Evolutionary conservation across 1,140 invertebrate species (phyloP).

Genomic region (Maniola jurtina): DNA sequence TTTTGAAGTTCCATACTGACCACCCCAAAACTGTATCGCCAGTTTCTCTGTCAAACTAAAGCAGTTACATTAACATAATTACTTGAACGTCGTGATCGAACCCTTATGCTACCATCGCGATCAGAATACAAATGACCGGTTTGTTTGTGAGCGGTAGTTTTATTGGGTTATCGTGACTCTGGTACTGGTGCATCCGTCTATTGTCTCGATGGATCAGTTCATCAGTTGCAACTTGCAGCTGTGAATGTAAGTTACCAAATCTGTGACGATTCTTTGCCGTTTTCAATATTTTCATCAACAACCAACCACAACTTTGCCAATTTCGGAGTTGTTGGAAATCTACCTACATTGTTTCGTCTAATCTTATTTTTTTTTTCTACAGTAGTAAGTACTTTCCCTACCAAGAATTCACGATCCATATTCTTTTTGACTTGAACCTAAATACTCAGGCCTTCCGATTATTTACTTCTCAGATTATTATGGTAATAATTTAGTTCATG

Average conservation of each 20-base stretch:
- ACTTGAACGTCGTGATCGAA: not conserved
- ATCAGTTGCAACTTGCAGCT: slow-evolving; percentile 1
- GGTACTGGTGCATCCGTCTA: slow-evolving; percentile 13
- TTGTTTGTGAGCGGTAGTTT: slow-evolving; percentile 1
- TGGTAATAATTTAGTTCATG: no score
- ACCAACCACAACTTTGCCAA: not conserved
- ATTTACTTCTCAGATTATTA: no score
- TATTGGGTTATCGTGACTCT: slow-evolving; percentile 15
- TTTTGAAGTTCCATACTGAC: not conserved
- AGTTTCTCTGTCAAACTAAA: not conserved
- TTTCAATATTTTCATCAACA: no score
- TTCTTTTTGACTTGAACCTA: no score
- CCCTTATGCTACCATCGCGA: not conserved
- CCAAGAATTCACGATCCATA: no score
- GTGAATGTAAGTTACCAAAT: not conserved
- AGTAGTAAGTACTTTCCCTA: no score
- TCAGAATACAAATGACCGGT: slow-evolving; percentile 7
- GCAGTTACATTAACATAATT: not conserved
- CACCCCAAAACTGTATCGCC: not conserved
- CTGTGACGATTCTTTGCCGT: not conserved
- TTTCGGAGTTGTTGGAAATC: not conserved
- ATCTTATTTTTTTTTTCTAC: no score
- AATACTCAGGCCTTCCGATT: no score
- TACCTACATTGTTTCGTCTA: no score
- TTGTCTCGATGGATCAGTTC: not conserved